phyloP scores from a whole-genome alignment of 2,113 vertebrate genomes.

The Epinephelus cyanopodus region DNA sequence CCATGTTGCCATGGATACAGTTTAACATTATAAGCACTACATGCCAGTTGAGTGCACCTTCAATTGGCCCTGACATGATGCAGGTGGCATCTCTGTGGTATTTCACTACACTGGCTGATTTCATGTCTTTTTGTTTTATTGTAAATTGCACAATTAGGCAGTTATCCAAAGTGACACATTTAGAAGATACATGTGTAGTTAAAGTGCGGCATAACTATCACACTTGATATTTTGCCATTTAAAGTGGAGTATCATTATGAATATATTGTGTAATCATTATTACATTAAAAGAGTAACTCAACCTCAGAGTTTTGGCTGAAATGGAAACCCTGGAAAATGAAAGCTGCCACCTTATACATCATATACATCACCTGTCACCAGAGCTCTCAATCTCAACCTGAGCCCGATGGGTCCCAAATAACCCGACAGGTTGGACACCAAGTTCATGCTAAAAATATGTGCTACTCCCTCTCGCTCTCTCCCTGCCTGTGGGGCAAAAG shows the following conservation, averaged over 20 bases:
- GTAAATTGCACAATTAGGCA: not conserved
- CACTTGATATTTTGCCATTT: not conserved
- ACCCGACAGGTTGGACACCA: too few relatives aligned
- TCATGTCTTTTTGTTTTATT: not conserved
- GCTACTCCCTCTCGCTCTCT: too few relatives aligned
- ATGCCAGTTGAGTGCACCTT: not conserved
- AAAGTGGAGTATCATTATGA: not conserved
- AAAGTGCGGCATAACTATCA: not conserved
- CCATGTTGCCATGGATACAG: slow-evolving; percentile 22
- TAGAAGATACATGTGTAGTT: not conserved
- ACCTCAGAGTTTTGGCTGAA: too few relatives aligned
- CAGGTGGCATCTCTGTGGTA: not conserved
- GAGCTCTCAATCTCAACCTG: too few relatives aligned
- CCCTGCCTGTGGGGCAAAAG: too few relatives aligned
- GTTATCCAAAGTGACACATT: not conserved
- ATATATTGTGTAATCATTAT: not conserved
- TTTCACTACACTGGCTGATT: not conserved
- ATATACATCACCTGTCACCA: too few relatives aligned
- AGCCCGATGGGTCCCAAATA: too few relatives aligned
- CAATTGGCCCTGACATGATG: not conserved
- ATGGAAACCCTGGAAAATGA: too few relatives aligned
- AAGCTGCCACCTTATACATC: too few relatives aligned
- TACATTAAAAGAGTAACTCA: too few relatives aligned
- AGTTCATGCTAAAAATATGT: too few relatives aligned
- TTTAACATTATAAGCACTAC: not conserved